Base-by-base conservation (phyloP, 2,888 invertebrate species). In the Lithophane leautieri region DNA sequence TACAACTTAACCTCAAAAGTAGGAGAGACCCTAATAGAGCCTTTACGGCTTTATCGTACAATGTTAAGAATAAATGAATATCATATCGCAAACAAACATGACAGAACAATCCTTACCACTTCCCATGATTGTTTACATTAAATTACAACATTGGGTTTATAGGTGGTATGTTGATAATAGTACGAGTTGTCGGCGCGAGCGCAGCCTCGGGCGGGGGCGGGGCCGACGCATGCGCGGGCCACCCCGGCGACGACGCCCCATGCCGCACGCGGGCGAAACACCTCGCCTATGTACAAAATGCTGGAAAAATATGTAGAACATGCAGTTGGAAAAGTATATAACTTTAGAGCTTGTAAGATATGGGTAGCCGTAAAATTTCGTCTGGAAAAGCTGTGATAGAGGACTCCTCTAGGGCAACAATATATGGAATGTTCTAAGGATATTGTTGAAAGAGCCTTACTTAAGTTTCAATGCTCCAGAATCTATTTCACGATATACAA, bases 81-180 rank as follows among this genome's bases (percentile, higher is more conserved):
- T 83, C 79, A 86, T 83, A 86, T 83, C 84, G 88, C 88, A 89
- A 90, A 87, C 84, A 85, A 80, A 87, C 74, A 78, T 92, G 93
- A 94, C 92, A 93, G 93, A 90, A 93, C 94, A 94, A 94, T 94
- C 92, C 93, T 86, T 84, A 87, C 88, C 86, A 90, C 91, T 94
- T 93, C 93, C 92, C 92, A 93, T 91, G 93, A 94, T 94, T 94
- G 94, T 95, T 94, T 94, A 94, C 94, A 94, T 94, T 94, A 93
- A 94, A 95, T 94, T 94, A 94, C 92, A 92, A 94, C 92, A 92
- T 93, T 93, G 88, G 91, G 88, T 92, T 91, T 93, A 92, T 91
- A 93, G 91, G 92, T 85, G 85, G 86, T 87, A 89, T 85, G 85
- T 83, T 84, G 84, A 82, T 86, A 87, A 88, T 89, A 88, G 82